These are phyloP conservation scores for Trachelus iudaicus DNA, from an alignment of 2,888 invertebrate genomes.

Conservation along the genomic window DNA sequence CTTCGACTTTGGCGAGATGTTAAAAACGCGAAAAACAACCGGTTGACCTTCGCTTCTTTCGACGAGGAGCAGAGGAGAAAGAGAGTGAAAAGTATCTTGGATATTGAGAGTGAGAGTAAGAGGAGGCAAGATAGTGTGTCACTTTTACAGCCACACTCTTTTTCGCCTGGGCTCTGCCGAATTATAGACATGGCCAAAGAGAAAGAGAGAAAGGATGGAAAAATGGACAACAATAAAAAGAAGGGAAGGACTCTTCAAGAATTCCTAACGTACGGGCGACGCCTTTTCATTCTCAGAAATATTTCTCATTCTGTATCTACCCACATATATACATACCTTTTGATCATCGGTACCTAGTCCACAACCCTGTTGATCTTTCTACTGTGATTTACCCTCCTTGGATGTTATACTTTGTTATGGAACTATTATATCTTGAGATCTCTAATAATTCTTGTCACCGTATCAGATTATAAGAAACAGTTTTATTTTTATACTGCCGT, in stretches of 20 bases:
- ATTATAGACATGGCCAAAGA: not conserved
- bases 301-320: not conserved
- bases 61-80: not conserved
- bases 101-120: not conserved
- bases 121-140: not conserved
- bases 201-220: not conserved
- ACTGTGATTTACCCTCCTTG: not conserved
- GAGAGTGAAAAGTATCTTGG: not conserved
- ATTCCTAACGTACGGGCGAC: not conserved
- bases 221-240: not conserved
- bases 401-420: not conserved
- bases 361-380: not conserved
- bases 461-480: not conserved
- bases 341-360: not conserved
- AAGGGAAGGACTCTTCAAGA: not conserved
- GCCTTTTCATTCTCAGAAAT: not conserved
- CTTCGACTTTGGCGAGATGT: not conserved
- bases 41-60: not conserved
- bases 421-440: not conserved
- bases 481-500: not conserved
- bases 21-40: conserved; percentile 1
- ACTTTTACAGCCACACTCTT: not conserved
- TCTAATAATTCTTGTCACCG: not conserved
- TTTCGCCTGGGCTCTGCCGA: not conserved
- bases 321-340: not conserved